phyloP scores from a whole-genome alignment of 2,113 vertebrate species.

The Channa argus region DNA sequence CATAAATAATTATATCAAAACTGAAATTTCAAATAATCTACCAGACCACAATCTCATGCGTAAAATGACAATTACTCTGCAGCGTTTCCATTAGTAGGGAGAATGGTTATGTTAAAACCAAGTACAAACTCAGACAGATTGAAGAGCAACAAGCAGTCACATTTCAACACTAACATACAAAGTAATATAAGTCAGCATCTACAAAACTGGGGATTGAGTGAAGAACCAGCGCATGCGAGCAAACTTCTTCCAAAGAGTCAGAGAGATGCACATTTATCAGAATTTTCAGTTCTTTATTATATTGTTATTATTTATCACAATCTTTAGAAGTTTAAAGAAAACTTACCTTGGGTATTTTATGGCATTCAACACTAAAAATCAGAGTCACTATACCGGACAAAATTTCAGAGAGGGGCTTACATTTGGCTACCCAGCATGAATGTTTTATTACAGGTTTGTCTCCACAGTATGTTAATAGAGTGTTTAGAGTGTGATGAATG shows the following conservation, averaged over 20 bases:
- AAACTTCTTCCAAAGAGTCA: too few species aligned
- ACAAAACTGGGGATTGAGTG: too few species aligned
- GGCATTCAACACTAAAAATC: too few species aligned
- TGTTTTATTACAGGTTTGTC: conserved; percentile 5
- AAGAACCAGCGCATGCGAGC: too few species aligned
- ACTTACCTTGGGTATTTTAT: too few species aligned
- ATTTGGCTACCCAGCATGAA: neutral
- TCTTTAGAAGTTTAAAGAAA: too few species aligned
- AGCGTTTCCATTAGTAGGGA: neutral
- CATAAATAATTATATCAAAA: neutral
- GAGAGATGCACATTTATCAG: too few species aligned
- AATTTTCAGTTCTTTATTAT: too few species aligned
- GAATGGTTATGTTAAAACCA: neutral
- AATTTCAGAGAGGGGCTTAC: neutral
- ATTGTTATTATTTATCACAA: too few species aligned
- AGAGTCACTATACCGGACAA: neutral
- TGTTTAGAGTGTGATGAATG: neutral
- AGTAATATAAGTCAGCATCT: too few species aligned
- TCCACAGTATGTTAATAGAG: conserved; percentile 1
- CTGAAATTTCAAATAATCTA: neutral
- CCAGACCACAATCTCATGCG: neutral
- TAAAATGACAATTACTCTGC: neutral
- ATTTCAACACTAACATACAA: neutral
- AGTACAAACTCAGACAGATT: too few species aligned
- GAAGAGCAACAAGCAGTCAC: neutral